These are phyloP conservation scores for Sprattus sprattus DNA, from an alignment of 2,113 vertebrate species.

Conservation along the genomic window DNA sequence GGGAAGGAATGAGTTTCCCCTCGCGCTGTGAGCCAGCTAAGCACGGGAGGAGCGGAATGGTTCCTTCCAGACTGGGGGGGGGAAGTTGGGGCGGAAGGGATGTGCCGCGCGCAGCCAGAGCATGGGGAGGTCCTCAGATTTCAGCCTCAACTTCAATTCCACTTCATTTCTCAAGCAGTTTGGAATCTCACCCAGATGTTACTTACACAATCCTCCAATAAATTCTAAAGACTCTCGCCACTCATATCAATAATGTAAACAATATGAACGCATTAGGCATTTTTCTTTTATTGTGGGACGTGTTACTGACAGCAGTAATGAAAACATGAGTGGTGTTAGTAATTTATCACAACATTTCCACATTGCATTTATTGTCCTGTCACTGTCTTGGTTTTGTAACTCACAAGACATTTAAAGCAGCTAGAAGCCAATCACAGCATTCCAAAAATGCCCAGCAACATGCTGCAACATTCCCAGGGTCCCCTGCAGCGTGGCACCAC, in stretches of 20 bases:
- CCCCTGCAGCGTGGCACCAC: neutral
- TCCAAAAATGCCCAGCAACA: neutral
- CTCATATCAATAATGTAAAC: neutral
- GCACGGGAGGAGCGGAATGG: constrained; percentile 38
- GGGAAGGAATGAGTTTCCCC: constrained; percentile 32
- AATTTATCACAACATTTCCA: neutral
- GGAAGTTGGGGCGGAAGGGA: constrained; percentile 22
- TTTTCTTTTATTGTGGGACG: neutral
- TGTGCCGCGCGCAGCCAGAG: neutral
- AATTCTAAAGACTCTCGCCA: neutral
- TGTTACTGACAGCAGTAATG: neutral
- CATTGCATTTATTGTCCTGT: neutral
- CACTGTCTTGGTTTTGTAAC: neutral
- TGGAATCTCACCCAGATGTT: constrained; percentile 9
- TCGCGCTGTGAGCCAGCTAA: constrained; percentile 24
- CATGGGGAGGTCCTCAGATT: constrained; percentile 5
- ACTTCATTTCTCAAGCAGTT: neutral
- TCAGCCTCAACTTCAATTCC: constrained; percentile 9
- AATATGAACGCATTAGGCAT: neutral
- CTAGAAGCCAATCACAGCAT: neutral
- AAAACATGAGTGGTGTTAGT: neutral
- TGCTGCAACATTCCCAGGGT: neutral
- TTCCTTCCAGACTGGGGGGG: constrained; percentile 34
- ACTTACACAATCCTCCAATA: neutral
- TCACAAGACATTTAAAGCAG: neutral